Percentiles rank a stretch among this genome's conserved stretches.
Conservation (phyloP, 1,140 invertebrate genomes). For the Drosophila mayri region DNA sequence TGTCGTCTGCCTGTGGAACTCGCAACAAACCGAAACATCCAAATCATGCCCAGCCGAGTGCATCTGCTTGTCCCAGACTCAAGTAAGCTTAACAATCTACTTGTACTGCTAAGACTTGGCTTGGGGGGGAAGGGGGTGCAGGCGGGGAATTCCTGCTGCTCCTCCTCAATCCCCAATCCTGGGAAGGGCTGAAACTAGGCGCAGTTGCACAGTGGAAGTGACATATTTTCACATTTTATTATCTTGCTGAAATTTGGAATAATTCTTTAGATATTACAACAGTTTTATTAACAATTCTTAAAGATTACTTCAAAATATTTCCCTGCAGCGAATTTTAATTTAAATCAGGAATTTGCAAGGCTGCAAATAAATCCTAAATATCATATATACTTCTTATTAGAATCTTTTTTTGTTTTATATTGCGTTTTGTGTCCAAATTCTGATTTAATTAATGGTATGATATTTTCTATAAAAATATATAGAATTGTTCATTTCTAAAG, state of each 20-base stretch:
- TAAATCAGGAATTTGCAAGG: no score
- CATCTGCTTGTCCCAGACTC: conserved; percentile 92
- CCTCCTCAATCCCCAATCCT: neutral
- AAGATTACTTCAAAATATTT: neutral
- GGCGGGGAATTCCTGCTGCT: neutral
- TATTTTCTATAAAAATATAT: no score
- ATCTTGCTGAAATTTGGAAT: neutral
- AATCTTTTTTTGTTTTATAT: no score
- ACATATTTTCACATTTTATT: neutral
- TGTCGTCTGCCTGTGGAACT: conserved; percentile 85
- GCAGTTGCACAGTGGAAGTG: neutral
- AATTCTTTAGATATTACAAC: neutral
- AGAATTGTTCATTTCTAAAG: no score
- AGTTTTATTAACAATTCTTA: neutral
- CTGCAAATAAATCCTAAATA: no score
- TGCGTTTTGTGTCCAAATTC: no score
- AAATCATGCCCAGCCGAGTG: conserved; percentile 90
- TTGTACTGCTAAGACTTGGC: conserved; percentile 4
- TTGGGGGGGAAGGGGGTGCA: neutral
- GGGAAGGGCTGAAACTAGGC: neutral
- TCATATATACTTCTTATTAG: no score
- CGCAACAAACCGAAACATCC: conserved; percentile 84
- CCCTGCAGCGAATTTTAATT: no score
- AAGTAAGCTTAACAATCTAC: conserved; percentile 87
- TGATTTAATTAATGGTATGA: no score